Conservation (phyloP, 2,888 invertebrate genomes). For the Dendrolimus houi region DNA sequence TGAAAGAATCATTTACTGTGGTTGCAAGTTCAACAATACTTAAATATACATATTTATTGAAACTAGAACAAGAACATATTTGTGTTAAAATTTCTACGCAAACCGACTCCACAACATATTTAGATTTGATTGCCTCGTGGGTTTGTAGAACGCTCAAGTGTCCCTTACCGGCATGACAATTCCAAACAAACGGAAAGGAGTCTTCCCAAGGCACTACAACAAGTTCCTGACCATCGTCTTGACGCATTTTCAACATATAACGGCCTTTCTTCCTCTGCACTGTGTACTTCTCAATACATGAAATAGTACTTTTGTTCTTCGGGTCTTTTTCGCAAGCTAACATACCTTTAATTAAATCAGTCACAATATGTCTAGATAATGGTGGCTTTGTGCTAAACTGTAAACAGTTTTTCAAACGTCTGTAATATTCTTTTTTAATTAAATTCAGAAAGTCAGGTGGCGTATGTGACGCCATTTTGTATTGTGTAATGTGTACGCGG, state of each 20-base stretch:
- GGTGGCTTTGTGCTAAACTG: not conserved
- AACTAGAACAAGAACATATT: not conserved
- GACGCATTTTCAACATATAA: not conserved
- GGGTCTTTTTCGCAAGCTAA: not conserved
- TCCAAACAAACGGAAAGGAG: not conserved
- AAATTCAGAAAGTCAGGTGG: too few relatives aligned
- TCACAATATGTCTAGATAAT: not conserved
- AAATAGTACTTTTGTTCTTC: not conserved
- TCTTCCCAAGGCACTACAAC: not conserved
- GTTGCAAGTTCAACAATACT: not conserved
- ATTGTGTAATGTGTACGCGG: not conserved
- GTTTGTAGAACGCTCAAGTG: not conserved
- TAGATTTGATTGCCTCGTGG: not conserved
- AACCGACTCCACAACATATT: not conserved
- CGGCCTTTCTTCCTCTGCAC: not conserved
- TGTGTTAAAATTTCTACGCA: not conserved
- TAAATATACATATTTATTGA: not conserved
- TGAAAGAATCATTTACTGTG: not conserved
- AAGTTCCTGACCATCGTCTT: not conserved
- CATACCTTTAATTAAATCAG: not conserved
- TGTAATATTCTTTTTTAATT: not conserved
- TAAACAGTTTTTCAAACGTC: not conserved
- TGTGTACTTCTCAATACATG: not conserved
- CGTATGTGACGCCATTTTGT: not conserved
- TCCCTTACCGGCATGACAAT: not conserved